These are phyloP conservation scores for Passer domesticus DNA, from an alignment of 2,113 vertebrate species.

Conservation along the genomic window DNA sequence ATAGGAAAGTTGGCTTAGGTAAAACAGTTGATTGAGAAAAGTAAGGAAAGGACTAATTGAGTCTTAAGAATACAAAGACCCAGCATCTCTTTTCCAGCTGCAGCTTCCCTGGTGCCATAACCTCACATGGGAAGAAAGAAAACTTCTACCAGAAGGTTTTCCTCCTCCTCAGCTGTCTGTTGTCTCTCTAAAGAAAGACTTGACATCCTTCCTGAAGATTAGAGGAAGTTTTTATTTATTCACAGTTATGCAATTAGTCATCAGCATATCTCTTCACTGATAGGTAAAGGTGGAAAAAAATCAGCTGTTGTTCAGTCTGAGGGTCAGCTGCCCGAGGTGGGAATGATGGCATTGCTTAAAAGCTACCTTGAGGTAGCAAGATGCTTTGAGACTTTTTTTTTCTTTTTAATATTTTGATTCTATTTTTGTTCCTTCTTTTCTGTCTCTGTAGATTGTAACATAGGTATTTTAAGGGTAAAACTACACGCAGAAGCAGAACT, in stretches of 20 bases:
- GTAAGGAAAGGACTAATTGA: not conserved
- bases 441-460: not conserved
- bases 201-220: not conserved
- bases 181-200: not conserved
- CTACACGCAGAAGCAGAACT: not conserved
- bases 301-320: slow-evolving; percentile 1
- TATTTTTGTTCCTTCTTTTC: not conserved
- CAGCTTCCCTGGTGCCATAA: slow-evolving; percentile 21
- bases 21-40: slow-evolving; percentile 48
- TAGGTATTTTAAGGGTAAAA: not conserved
- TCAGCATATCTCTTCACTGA: not conserved
- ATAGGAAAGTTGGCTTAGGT: slow-evolving; percentile 51
- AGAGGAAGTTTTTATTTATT: slow-evolving; percentile 31
- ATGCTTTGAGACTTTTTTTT: not conserved
- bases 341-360: not conserved
- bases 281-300: slow-evolving; percentile 6
- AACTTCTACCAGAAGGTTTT: slow-evolving; percentile 27
- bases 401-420: not conserved
- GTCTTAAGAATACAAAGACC: slow-evolving; percentile 35
- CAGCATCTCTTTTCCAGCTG: slow-evolving; percentile 40
- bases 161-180: slow-evolving; percentile 16
- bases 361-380: not conserved
- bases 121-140: slow-evolving; percentile 3
- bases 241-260: not conserved
- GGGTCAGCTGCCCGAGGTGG: not conserved